phyloP scores from a whole-genome alignment of 1,140 invertebrate genomes.

The Penaeus japonicus region DNA sequence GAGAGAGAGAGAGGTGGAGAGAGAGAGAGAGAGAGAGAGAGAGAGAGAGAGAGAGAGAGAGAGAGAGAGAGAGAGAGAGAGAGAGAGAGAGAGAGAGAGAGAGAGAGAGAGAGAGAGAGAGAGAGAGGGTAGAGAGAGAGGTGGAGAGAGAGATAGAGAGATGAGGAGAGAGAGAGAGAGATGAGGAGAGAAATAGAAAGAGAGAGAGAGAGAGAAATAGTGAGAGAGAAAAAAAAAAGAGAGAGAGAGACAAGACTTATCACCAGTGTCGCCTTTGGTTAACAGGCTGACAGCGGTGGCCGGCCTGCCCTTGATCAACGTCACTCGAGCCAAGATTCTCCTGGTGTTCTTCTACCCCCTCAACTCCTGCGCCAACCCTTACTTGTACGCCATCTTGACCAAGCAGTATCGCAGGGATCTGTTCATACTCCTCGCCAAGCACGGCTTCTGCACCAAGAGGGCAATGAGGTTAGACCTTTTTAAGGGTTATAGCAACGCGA shows the following conservation, averaged over 20 bases:
- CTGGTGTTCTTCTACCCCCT: constrained; percentile 91
- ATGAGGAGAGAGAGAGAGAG: neutral
- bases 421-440: constrained; percentile 73
- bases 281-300: constrained; percentile 74
- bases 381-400: constrained; percentile 88
- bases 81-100: too few species aligned
- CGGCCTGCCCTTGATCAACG: constrained; percentile 82
- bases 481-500: too few species aligned
- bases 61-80: neutral
- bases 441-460: constrained; percentile 68
- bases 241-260: neutral
- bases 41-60: neutral
- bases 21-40: neutral
- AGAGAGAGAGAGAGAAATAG: neutral
- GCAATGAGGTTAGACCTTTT: constrained; percentile 47
- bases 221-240: neutral
- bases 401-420: constrained; percentile 84
- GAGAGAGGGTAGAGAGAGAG: neutral
- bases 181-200: constrained; percentile 58
- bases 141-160: neutral
- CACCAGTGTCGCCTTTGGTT: neutral
- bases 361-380: constrained; percentile 91
- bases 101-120: neutral
- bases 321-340: constrained; percentile 86
- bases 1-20: too few species aligned